Percentiles rank a stretch among this genome's conserved stretches.
Evolutionary conservation across 1,140 invertebrate species (phyloP).

Genomic region (Brachionus paranguensis): DNA sequence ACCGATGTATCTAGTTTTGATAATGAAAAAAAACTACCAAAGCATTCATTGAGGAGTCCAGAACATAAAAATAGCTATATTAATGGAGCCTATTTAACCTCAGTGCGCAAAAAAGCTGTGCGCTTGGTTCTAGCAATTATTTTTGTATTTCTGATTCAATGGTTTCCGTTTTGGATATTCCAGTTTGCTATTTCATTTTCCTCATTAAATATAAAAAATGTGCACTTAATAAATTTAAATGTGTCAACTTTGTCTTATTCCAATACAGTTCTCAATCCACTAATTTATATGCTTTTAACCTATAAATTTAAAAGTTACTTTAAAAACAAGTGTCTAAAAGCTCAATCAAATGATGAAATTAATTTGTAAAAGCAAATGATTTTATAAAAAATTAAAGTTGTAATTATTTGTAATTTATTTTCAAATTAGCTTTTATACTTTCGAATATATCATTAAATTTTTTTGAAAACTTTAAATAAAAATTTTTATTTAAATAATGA

Average conservation of each 20-base stretch:
- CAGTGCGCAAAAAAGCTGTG: neutral
- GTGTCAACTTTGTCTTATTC: constrained; percentile 12
- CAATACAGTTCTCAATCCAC: constrained; percentile 8
- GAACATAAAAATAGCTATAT: neutral
- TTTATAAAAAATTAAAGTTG: neutral
- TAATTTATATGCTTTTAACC: constrained; percentile 29
- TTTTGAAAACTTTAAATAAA: too few species aligned
- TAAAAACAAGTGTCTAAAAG: neutral
- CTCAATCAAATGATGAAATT: neutral
- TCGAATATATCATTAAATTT: neutral
- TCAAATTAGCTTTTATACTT: neutral
- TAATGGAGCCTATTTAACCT: neutral
- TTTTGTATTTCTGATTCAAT: constrained; percentile 17
- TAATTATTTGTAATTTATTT: neutral
- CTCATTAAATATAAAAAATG: neutral
- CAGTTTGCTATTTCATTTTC: constrained; percentile 17
- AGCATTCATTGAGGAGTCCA: neutral
- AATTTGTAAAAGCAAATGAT: too few species aligned
- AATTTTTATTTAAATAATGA: too few species aligned
- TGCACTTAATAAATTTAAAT: neutral
- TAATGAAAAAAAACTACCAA: neutral
- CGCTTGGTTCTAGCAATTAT: constrained; percentile 26
- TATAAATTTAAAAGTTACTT: constrained; percentile 30
- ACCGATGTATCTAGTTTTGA: neutral
- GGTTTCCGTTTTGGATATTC: constrained; percentile 28